These are phyloP conservation scores for Pollachius pollachius DNA, from an alignment of 2,113 vertebrate species.

Conservation along the genomic window DNA sequence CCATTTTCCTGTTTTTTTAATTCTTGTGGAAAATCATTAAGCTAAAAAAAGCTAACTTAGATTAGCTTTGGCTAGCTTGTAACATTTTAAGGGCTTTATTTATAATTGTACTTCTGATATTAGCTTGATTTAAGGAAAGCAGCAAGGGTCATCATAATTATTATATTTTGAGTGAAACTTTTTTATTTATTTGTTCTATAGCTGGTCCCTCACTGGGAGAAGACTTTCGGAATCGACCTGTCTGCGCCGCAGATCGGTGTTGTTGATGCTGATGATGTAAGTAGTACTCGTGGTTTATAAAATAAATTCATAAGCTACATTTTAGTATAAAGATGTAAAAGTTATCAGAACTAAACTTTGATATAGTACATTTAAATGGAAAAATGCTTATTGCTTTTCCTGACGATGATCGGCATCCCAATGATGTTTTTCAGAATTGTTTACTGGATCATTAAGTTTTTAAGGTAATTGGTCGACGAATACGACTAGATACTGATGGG, in stretches of 20 bases:
- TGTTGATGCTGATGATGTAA: conserved; percentile 88
- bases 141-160: neutral
- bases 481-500: neutral
- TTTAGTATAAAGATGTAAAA: no score
- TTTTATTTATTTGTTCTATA: conserved; percentile 38
- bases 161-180: neutral
- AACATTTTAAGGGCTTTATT: neutral
- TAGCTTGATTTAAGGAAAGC: neutral
- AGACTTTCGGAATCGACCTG: conserved; percentile 87
- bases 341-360: no score
- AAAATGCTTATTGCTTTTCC: neutral
- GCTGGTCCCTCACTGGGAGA: conserved; percentile 92
- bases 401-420: no score
- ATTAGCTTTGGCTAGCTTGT: no score
- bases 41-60: no score
- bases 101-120: neutral
- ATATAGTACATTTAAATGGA: neutral
- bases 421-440: neutral
- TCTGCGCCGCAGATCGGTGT: conserved; percentile 87
- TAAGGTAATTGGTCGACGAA: neutral
- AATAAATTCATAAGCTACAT: neutral
- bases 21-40: no score
- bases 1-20: no score
- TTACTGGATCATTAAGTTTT: neutral
- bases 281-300: conserved; percentile 35